Evolutionary conservation across 2,797 vertebrate species (phyloP), one percentile per base, ranked within the genome.

Genomic region (Crossoptilon crossoptilon): DNA sequence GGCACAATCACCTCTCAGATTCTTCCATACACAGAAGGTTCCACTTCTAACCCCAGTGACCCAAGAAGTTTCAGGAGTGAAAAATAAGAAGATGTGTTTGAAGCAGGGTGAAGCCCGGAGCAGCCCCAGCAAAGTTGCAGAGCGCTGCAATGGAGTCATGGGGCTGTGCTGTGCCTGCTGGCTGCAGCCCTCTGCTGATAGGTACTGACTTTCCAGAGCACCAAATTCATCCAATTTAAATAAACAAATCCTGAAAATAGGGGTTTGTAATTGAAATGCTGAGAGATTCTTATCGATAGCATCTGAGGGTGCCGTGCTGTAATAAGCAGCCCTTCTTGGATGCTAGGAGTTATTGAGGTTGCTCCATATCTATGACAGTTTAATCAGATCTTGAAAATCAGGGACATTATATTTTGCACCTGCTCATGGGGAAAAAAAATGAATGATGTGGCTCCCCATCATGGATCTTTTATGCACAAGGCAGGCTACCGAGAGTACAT

Each of bases 381-480:
- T 96, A 96, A 97, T 97, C 96, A 96, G 96, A 95, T 93, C 95
- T 84, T 35, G 96, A 92, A 96, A 96, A 97, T 95, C 97, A 94
- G 94, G 94, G 91, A 66, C 91, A 94, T 95, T 95, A 75, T 91
- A 80, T 60, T 81, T 92, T 91, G 90, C 95, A 97, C 95, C 97
- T 97, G 97, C 96, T 96, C 95, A 39, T 72, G 87, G 71, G 71
- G 73, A 7, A 68, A 55, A 93, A 82, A 76, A 88, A 89, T 8
- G 90, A 86, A 90, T 58, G 88, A 71, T 74, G 66, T 14, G 0
- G 39, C 71, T 96, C 91, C 81, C 88, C 10, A 7, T 80, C 92
- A 64, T 9, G 84, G 93, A 51, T 84, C 89, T 92, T 83, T 85
- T 95, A 81, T 83, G 92, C 63, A 84, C 91, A 31, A 77, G 80